A percentile compares a stretch with the other conserved stretches of the same genome.
Evolutionary conservation across 2,113 vertebrate genomes (phyloP).

Genomic region (Pseudopodoces humilis): DNA sequence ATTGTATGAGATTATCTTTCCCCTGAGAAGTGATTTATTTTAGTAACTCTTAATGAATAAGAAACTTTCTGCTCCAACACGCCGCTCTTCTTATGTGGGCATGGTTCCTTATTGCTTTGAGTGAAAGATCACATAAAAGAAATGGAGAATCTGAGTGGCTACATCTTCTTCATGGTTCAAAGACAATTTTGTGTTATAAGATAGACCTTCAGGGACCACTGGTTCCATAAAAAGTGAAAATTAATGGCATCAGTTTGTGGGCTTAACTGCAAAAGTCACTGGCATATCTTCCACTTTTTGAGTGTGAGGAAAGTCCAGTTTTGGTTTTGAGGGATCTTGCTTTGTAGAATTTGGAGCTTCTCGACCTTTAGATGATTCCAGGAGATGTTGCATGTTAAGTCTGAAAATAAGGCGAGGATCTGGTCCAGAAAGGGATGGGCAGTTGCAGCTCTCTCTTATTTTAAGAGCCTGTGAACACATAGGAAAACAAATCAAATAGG

Average conservation of each 20-base stretch:
- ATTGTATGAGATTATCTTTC: constrained; percentile 43
- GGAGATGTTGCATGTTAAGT: constrained; percentile 74
- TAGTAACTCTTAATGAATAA: constrained; percentile 50
- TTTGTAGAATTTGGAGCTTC: constrained; percentile 24
- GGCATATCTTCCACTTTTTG: constrained; percentile 67
- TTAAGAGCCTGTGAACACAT: constrained; percentile 85
- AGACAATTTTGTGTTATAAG: neutral
- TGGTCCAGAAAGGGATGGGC: constrained; percentile 82
- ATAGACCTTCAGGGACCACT: neutral
- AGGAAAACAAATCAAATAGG: constrained; percentile 31
- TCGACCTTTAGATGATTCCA: constrained; percentile 67
- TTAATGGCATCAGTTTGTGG: neutral
- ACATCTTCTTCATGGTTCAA: constrained; percentile 15
- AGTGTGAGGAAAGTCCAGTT: constrained; percentile 38
- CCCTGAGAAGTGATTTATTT: constrained; percentile 57
- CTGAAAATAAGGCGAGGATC: constrained; percentile 88
- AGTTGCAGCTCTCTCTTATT: constrained; percentile 86
- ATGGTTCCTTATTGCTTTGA: constrained; percentile 6
- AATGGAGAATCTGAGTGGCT: neutral
- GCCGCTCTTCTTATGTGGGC: neutral
- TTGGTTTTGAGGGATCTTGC: constrained; percentile 34
- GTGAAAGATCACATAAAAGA: neutral
- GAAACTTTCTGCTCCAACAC: constrained; percentile 8
- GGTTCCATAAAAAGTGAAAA: neutral
- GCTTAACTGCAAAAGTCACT: constrained; percentile 59